phyloP scores from a whole-genome alignment of 2,888 invertebrate genomes.

The Schizaphis graminum region DNA sequence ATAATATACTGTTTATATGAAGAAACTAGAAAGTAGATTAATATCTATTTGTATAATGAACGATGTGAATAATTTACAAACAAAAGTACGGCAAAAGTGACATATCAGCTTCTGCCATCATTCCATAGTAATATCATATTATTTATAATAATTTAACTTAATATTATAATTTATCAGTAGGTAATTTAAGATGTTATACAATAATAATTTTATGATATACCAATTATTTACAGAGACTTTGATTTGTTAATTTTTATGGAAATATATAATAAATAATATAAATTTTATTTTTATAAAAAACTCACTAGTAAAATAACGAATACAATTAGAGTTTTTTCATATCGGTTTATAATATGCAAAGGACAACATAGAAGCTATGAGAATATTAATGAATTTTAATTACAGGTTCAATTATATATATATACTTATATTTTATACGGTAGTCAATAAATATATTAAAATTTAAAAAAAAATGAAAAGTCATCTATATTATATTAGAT shows the following conservation, averaged over 20 bases:
- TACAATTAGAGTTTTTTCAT: not conserved
- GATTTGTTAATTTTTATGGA: not conserved
- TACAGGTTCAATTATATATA: too few relatives aligned
- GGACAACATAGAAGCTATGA: not conserved
- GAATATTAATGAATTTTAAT: not conserved
- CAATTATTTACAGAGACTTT: not conserved
- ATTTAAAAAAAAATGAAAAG: too few relatives aligned
- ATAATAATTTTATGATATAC: not conserved
- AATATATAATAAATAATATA: too few relatives aligned
- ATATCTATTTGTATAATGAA: not conserved
- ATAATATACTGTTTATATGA: not conserved
- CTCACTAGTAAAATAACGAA: not conserved
- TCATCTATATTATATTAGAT: too few relatives aligned
- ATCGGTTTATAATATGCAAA: not conserved
- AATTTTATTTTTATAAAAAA: not conserved
- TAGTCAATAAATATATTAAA: too few relatives aligned
- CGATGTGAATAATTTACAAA: too few relatives aligned
- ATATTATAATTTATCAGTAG: not conserved
- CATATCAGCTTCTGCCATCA: too few relatives aligned
- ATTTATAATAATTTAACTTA: not conserved
- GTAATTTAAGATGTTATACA: not conserved
- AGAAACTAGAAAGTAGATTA: not conserved
- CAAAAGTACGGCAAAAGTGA: too few relatives aligned
- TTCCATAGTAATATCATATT: not conserved
- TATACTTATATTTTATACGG: too few relatives aligned